Conservation (phyloP, 2,113 vertebrate genomes). For the Lophotis ruficrista region DNA sequence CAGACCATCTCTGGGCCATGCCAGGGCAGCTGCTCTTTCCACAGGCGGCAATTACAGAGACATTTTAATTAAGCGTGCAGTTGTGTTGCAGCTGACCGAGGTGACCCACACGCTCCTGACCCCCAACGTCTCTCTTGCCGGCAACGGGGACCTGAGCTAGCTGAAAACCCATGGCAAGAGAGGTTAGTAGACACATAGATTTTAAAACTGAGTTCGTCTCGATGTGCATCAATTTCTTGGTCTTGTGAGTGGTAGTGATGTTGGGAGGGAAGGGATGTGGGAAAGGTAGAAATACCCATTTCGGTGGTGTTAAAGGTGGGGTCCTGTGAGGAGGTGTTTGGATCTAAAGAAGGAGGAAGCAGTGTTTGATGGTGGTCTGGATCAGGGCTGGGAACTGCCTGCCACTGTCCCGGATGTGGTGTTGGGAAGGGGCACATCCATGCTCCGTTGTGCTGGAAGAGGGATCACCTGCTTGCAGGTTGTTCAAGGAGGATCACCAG, state of each 20-base stretch:
- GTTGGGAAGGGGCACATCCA: neutral
- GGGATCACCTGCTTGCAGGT: neutral
- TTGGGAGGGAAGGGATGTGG: fast-evolving
- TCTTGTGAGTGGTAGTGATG: neutral
- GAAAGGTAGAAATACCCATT: neutral
- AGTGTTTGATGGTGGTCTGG: neutral
- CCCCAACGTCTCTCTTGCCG: neutral
- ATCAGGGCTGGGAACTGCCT: neutral
- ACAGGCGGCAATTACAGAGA: neutral
- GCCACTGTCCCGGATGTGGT: fast-evolving
- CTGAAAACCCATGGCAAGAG: neutral
- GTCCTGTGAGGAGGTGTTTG: neutral
- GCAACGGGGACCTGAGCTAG: neutral
- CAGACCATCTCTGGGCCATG: neutral
- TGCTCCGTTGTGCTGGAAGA: neutral
- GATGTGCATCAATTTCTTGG: fast-evolving
- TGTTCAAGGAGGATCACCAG: neutral
- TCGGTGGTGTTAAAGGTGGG: fast-evolving
- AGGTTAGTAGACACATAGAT: neutral
- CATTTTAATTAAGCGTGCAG: neutral
- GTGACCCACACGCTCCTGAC: fast-evolving
- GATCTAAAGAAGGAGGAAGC: neutral
- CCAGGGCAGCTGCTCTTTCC: neutral
- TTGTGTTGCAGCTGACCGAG: neutral
- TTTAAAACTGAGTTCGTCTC: neutral